Percentiles rank a stretch among this genome's conserved stretches.
These are phyloP conservation scores for Portevinia maculata DNA, from an alignment of 2,888 invertebrate genomes.

Conservation along the genomic window DNA sequence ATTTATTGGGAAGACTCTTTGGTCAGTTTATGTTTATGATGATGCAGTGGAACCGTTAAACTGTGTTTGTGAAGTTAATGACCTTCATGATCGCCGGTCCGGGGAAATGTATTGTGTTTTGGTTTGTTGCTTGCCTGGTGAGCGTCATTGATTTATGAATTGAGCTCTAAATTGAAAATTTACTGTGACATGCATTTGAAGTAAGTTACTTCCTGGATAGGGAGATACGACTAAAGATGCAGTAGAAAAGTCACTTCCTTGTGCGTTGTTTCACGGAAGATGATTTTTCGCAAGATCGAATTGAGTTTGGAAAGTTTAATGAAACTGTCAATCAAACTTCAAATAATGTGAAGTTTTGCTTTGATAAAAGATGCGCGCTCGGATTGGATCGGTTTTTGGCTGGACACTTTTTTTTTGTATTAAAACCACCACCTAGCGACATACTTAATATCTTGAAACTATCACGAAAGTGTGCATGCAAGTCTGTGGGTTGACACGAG, in stretches of 20 bases:
- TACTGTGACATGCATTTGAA: conserved; percentile 69
- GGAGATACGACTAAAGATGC: conserved; percentile 1
- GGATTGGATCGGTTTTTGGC: too few relatives aligned
- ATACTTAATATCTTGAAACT: too few relatives aligned
- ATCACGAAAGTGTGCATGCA: too few relatives aligned
- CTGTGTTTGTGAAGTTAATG: conserved; percentile 63
- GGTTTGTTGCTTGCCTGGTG: conserved; percentile 23
- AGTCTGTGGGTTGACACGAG: too few relatives aligned
- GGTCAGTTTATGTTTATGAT: conserved; percentile 48
- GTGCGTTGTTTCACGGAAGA: conserved; percentile 2
- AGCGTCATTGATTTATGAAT: conserved; percentile 72
- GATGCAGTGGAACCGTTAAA: conserved; percentile 31
- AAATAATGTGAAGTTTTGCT: background rate
- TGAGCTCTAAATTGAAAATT: conserved; percentile 65
- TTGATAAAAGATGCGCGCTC: too few relatives aligned
- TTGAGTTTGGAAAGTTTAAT: conserved; percentile 3
- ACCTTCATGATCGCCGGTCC: conserved; percentile 56
- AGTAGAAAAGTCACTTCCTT: conserved; percentile 37
- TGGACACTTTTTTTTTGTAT: too few relatives aligned
- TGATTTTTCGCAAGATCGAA: background rate
- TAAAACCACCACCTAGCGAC: too few relatives aligned
- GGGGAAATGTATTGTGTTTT: conserved; percentile 7
- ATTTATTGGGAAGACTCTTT: conserved; percentile 63
- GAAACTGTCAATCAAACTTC: conserved; percentile 12
- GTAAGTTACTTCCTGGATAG: conserved; percentile 68